Percentiles rank a stretch among this genome's conserved stretches.
These are phyloP conservation scores for Zootoca vivipara DNA, from an alignment of 2,113 vertebrate genomes.

Conservation along the genomic window DNA sequence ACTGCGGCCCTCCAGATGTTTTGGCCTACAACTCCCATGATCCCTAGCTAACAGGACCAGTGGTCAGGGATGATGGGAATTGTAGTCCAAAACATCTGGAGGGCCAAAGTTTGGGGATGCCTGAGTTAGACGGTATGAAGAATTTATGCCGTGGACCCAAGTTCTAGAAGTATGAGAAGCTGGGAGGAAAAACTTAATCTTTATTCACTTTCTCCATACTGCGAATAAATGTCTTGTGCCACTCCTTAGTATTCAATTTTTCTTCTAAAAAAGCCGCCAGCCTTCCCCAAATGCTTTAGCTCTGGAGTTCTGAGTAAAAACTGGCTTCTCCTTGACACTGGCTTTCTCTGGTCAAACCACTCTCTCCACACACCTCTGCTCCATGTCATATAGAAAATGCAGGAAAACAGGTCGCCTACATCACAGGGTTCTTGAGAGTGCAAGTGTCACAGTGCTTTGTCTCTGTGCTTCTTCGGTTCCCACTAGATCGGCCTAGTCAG, in stretches of 20 bases:
- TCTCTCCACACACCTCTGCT: neutral
- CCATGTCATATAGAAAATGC: neutral
- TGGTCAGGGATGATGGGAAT: too few species aligned
- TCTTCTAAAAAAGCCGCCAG: accelerated
- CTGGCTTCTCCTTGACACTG: too few species aligned
- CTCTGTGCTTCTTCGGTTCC: neutral
- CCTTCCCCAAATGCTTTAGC: neutral
- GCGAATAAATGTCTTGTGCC: neutral
- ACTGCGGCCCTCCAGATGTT: too few species aligned
- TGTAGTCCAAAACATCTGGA: too few species aligned
- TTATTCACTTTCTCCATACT: too few species aligned
- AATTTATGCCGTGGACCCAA: neutral
- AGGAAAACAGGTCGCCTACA: neutral
- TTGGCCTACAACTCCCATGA: too few species aligned
- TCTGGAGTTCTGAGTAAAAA: too few species aligned
- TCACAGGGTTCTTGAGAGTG: too few species aligned
- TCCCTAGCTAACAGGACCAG: too few species aligned
- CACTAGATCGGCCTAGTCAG: neutral
- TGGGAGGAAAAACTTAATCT: neutral
- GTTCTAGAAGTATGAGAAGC: neutral
- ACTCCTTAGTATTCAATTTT: neutral
- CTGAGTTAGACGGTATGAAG: too few species aligned
- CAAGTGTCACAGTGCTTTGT: neutral
- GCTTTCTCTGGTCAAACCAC: too few species aligned
- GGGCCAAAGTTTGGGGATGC: too few species aligned